Percentiles rank a stretch among this genome's conserved stretches.
Conservation (phyloP, 2,888 invertebrate species). For the Mimas tiliae region DNA sequence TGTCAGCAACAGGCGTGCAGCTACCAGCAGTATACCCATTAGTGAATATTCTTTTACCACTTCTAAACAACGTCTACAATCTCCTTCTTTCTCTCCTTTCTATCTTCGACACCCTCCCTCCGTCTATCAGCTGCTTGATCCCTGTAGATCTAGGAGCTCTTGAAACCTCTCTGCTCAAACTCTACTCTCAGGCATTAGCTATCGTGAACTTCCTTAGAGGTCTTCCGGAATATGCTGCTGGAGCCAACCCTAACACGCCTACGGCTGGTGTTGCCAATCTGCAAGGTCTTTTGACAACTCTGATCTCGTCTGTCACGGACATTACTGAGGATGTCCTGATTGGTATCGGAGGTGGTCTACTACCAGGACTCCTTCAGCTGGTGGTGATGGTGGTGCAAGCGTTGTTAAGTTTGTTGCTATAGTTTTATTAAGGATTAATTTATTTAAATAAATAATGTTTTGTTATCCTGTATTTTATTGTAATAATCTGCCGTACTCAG, state of each 20-base stretch:
- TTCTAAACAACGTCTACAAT: conserved; percentile 79
- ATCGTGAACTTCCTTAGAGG: conserved; percentile 73
- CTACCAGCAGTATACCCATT: conserved; percentile 77
- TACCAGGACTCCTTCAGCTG: conserved; percentile 69
- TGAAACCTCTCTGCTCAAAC: conserved; percentile 71
- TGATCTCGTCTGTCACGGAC: conserved; percentile 61
- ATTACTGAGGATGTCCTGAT: conserved; percentile 66
- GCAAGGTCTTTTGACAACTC: conserved; percentile 62
- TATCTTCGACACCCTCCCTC: conserved; percentile 75
- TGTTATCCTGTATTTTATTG: conserved; percentile 16
- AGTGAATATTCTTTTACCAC: conserved; percentile 74
- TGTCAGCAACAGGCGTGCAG: conserved; percentile 63
- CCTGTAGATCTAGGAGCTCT: conserved; percentile 73
- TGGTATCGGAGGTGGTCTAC: conserved; percentile 67
- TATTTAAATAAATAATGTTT: conserved; percentile 32
- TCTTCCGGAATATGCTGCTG: conserved; percentile 70
- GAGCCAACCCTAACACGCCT: conserved; percentile 68
- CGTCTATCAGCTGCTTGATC: conserved; percentile 70
- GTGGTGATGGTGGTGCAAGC: conserved; percentile 68
- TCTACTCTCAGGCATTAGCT: conserved; percentile 75
- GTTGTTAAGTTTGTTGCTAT: conserved; percentile 61
- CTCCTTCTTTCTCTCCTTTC: conserved; percentile 74
- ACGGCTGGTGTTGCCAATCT: conserved; percentile 56
- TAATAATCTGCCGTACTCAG: not conserved
- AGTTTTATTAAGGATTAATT: conserved; percentile 33